Evolutionary conservation across 2,797 vertebrate species (phyloP).

Genomic region (Cryptoblepharus egeriae): DNA sequence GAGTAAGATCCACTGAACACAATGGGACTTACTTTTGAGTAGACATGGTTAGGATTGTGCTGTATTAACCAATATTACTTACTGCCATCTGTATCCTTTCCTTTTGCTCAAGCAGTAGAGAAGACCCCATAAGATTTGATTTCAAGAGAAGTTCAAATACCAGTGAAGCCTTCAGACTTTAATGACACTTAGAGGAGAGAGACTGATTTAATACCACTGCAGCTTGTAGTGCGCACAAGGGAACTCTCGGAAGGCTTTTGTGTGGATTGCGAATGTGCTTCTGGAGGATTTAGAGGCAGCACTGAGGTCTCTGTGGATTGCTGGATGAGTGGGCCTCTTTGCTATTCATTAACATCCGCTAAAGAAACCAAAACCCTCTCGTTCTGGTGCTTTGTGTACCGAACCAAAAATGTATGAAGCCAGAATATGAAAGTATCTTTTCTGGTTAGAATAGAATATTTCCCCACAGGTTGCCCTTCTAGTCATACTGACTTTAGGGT

Average conservation of each 20-base stretch:
- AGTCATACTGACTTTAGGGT: too few relatives aligned
- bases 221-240: constrained; percentile 35
- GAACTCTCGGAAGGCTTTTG: constrained; percentile 66
- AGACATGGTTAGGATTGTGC: too few relatives aligned
- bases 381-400: background rate
- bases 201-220: constrained; percentile 53
- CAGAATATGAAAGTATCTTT: background rate
- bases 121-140: constrained; percentile 35
- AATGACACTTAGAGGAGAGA: constrained; percentile 50
- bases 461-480: too few relatives aligned
- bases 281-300: constrained; percentile 44
- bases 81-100: constrained; percentile 34
- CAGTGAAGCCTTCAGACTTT: constrained; percentile 28
- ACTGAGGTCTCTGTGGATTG: constrained; percentile 30
- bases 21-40: too few relatives aligned
- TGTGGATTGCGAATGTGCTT: constrained; percentile 26
- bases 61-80: constrained; percentile 9
- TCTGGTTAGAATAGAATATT: too few relatives aligned
- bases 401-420: background rate
- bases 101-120: constrained; percentile 27
- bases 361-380: constrained; percentile 10
- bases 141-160: constrained; percentile 44
- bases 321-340: constrained; percentile 21
- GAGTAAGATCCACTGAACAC: too few relatives aligned
- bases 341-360: constrained; percentile 6